These are phyloP conservation scores for Hirundichthys speculiger DNA, from an alignment of 2,113 vertebrate species.

Conservation along the genomic window DNA sequence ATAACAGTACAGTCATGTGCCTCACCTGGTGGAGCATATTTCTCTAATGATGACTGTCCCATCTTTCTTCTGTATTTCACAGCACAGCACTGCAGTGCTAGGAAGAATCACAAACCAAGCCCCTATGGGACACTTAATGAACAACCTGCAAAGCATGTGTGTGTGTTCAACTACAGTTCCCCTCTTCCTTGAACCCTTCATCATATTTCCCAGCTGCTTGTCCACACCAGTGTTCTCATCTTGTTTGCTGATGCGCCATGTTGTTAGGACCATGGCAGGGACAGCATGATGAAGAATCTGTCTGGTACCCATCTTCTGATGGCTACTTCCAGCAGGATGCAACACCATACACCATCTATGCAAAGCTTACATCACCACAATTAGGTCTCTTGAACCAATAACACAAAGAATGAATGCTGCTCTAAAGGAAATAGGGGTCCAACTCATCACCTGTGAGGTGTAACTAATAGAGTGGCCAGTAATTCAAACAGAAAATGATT, in stretches of 20 bases:
- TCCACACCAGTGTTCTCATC: slow-evolving; percentile 19
- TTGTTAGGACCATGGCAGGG: not conserved
- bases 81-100: slow-evolving; percentile 26
- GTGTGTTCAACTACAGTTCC: not conserved
- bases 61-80: slow-evolving; percentile 43
- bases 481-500: too few relatives aligned
- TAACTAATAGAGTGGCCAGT: too few relatives aligned
- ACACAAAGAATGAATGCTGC: too few relatives aligned
- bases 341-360: too few relatives aligned
- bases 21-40: slow-evolving; percentile 48
- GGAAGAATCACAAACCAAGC: slow-evolving; percentile 37
- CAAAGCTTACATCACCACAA: too few relatives aligned
- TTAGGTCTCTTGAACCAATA: too few relatives aligned
- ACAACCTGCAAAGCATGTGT: slow-evolving; percentile 40
- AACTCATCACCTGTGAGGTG: too few relatives aligned
- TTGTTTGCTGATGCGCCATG: not conserved
- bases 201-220: slow-evolving; percentile 29
- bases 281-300: not conserved
- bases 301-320: too few relatives aligned
- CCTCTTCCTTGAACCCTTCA: slow-evolving; percentile 20
- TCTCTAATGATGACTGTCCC: slow-evolving; percentile 44
- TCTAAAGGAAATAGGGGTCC: too few relatives aligned
- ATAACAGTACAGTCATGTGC: slow-evolving; percentile 46
- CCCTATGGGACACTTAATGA: slow-evolving; percentile 57
- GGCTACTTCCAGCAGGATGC: too few relatives aligned